phyloP scores from a whole-genome alignment of 2,797 vertebrate species.

The Merluccius polli region DNA sequence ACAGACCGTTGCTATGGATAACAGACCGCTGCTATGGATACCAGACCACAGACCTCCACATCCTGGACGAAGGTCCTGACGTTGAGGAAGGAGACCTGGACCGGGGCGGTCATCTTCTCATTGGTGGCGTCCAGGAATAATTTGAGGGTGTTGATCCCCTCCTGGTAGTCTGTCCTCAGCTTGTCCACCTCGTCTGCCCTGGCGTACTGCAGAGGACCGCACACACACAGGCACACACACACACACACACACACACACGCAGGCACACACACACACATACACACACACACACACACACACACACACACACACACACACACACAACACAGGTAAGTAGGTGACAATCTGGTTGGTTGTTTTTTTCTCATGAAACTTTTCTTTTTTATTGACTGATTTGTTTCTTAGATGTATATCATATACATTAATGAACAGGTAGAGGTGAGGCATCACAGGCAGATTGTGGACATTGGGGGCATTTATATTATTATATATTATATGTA shows the following conservation, averaged over 20 bases:
- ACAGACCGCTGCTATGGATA: too few species aligned
- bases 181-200: conserved; percentile 91
- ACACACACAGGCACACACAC: too few species aligned
- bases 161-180: conserved; percentile 86
- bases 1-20: too few species aligned
- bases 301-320: neutral
- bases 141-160: conserved; percentile 80
- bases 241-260: too few species aligned
- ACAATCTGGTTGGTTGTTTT: neutral
- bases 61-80: conserved; percentile 89
- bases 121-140: conserved; percentile 83
- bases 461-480: neutral
- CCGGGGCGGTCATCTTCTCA: conserved; percentile 78
- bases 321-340: neutral
- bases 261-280: neutral
- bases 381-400: too few species aligned
- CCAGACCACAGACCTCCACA: conserved; percentile 80
- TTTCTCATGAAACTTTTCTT: neutral
- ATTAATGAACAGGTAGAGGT: neutral
- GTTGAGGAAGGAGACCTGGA: conserved; percentile 91
- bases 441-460: neutral
- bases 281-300: neutral
- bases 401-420: neutral
- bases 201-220: conserved; percentile 77
- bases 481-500: neutral